Percentiles rank a stretch among this genome's conserved stretches.
phyloP scores from a whole-genome alignment of 2,888 invertebrate genomes.

The Danaus chrysippus region DNA sequence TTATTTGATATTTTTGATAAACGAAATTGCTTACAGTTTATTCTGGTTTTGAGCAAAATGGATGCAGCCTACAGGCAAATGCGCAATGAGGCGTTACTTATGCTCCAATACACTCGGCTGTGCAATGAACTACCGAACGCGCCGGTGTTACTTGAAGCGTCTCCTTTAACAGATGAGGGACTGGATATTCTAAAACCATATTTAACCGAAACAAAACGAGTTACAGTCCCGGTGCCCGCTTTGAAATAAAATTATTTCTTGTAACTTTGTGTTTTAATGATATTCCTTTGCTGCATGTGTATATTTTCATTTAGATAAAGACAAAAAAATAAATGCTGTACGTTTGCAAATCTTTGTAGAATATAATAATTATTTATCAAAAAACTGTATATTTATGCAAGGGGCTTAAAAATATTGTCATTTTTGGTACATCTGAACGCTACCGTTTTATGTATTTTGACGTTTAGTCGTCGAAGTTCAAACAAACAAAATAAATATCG shows the following conservation, averaged over 20 bases:
- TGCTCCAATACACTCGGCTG: conserved; percentile 87
- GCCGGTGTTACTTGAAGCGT: conserved; percentile 85
- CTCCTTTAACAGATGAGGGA: conserved; percentile 85
- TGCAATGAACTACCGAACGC: conserved; percentile 83
- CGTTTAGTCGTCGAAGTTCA: too few species aligned
- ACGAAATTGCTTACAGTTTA: conserved; percentile 68
- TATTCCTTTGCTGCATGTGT: conserved; percentile 27
- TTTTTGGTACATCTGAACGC: too few species aligned
- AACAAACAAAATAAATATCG: too few species aligned
- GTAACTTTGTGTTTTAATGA: conserved; percentile 19
- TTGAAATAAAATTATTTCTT: conserved; percentile 25
- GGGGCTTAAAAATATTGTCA: too few species aligned
- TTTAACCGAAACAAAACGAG: conserved; percentile 47
- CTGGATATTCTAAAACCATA: conserved; percentile 79
- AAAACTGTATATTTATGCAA: too few species aligned
- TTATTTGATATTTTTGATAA: neutral
- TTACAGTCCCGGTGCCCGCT: conserved; percentile 14
- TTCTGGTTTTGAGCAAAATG: conserved; percentile 89
- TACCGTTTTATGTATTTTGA: too few species aligned
- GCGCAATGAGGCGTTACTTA: conserved; percentile 90
- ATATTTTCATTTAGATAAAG: conserved; percentile 31
- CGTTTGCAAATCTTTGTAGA: conserved; percentile 6
- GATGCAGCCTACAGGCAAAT: conserved; percentile 92
- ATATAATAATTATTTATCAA: too few species aligned
- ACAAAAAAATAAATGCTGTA: conserved; percentile 26